These are phyloP conservation scores for Raillietiella orientalis DNA, from an alignment of 2,888 invertebrate genomes.

Conservation along the genomic window DNA sequence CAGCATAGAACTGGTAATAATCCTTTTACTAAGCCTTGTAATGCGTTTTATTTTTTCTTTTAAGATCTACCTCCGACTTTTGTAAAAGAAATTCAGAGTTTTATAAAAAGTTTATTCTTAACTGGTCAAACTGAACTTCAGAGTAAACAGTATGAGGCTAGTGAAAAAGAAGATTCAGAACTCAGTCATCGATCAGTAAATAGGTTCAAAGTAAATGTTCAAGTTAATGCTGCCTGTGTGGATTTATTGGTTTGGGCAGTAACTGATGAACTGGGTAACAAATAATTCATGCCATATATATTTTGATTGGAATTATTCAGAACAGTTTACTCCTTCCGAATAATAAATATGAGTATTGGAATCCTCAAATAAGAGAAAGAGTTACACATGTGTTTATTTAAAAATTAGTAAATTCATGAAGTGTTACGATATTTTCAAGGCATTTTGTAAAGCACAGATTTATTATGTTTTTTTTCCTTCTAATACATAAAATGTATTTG, in stretches of 20 bases:
- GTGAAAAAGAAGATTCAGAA: slow-evolving; percentile 47
- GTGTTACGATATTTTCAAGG: too few species aligned
- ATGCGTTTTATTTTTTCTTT: slow-evolving; percentile 18
- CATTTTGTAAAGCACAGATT: too few species aligned
- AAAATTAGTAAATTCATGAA: too few species aligned
- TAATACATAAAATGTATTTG: too few species aligned
- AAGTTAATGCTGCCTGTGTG: slow-evolving; percentile 89
- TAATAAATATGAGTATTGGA: too few species aligned
- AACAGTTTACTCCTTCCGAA: too few species aligned
- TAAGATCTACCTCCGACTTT: slow-evolving; percentile 51
- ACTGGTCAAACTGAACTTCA: slow-evolving; percentile 78
- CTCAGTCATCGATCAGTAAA: slow-evolving; percentile 34
- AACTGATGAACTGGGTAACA: slow-evolving; percentile 66
- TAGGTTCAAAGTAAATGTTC: slow-evolving; percentile 73
- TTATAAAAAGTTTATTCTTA: slow-evolving; percentile 55
- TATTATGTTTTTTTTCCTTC: too few species aligned
- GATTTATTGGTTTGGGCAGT: slow-evolving; percentile 94
- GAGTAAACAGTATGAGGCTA: slow-evolving; percentile 37
- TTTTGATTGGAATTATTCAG: too few species aligned
- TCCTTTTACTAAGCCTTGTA: slow-evolving; percentile 55
- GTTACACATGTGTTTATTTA: too few species aligned
- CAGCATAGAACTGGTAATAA: slow-evolving; percentile 76
- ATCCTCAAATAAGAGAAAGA: too few species aligned
- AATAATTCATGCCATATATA: too few species aligned
- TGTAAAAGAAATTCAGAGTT: slow-evolving; percentile 69